Evolutionary conservation across 2,888 invertebrate species (phyloP), one percentile per base, ranked within the genome.

Genomic region (Ischnura elegans): DNA sequence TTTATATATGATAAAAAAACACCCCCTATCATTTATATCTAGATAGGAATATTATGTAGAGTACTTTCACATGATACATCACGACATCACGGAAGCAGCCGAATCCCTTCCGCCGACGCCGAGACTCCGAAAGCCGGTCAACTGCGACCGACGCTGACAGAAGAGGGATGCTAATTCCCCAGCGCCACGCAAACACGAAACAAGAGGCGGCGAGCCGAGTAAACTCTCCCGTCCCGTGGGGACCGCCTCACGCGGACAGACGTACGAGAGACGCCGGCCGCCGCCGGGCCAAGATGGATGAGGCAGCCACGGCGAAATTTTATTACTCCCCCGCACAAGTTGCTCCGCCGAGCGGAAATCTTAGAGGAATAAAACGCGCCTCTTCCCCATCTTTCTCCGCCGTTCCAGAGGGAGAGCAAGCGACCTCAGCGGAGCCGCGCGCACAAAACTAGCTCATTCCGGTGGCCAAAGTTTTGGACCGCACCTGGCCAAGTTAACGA

Each of bases 381-480:
- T 16, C 76, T 36, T 76, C 76, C 76, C 36, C 76, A 76, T 76
- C 76, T 36, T 76, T 76, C 76, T 29, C 19, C 21, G n/a, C 3
- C 36, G 13, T 25, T 36, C 16, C 76, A 21, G 25, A 61, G n/a
- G 19, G 51, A 19, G 51, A 51, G 8, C 51, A 19, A 51, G 16
- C 61, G 55, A 55, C 55, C 55, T 55, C 55, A 19, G 3, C 61
- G n/a, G 76, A 29, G 76, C 76, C 29, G 76, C n/a, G 76, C 76
- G 29, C 61, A 36, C 76, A 76, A 76, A 76, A 76, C 76, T 76
- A 29, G 36, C 76, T 76, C 76, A 76, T 76, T 76, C 76, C 76
- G 36, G 76, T 10, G 76, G 76, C 76, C 76, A 76, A 76, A 76
- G 76, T 76, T 76, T 76, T 76, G 76, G 76, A 76, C 76, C 76